Base-by-base conservation (phyloP, 2,797 vertebrate species). In the Halcyon leucocephala region DNA sequence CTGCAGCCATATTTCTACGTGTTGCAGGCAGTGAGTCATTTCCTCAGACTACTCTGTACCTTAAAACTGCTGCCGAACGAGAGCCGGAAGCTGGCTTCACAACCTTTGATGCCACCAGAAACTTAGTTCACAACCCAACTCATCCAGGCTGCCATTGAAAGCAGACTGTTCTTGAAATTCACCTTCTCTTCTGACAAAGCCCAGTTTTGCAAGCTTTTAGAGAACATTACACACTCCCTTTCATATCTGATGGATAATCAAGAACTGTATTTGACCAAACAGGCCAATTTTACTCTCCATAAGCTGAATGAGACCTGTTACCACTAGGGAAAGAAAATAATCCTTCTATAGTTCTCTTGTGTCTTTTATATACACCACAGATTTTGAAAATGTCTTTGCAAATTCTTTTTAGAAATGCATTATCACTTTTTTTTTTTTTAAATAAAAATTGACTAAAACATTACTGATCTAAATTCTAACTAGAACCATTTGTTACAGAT, bases 151-250 rank as follows among this genome's bases (percentile, higher is more conserved):
- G 62, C 61, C 41, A 67, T 39, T 61, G 44, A 74, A 73, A 73
- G 24, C 31, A 85, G 46, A 85, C 66, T 73, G 13, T 37, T 71
- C 90, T 82, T 42, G 46, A 92, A 89, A 91, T 71, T 74, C 69
- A 85, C 41, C 72, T 65, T 55, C 52, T 24, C 46, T 54, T 90
- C 64, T 65, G 33, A 84, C 55, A 84, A 67, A 76, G 58, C 15
- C 70, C 92, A 55, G 61, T 94, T 92, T 74, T 74, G 7, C 64
- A 89, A 80, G 62, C 52, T 91, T 93, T 93, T 35, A 51, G 49
- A 93, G 72, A 60, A 72, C 6, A 84, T 49, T 77, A 83, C 48
- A 54, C 52, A 70, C 18, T 67, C 39, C 14, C 16, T 95, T 85
- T 82, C 44, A 37, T 54, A 83, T 14, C 37, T 71, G 49, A 79